Conservation (phyloP, 2,888 invertebrate species). For the Leptopterna dolabrata region DNA sequence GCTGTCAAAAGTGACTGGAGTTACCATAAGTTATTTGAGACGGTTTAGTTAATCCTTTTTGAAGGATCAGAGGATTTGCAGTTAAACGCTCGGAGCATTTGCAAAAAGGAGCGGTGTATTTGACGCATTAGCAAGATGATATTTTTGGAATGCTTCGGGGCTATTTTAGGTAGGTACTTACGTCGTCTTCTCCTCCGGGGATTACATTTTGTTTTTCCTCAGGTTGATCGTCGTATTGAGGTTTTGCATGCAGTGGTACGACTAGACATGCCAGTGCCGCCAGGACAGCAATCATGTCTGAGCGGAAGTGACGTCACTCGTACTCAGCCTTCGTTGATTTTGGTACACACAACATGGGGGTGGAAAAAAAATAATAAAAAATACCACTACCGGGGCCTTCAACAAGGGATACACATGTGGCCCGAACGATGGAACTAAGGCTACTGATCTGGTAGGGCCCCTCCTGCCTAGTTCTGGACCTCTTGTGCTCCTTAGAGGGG, state of each 20-base stretch:
- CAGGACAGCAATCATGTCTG: conserved; percentile 41
- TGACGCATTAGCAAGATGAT: too few relatives aligned
- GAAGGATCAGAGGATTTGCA: too few relatives aligned
- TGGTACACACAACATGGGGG: conserved; percentile 35
- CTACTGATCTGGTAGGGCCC: conserved; percentile 54
- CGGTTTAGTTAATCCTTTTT: too few relatives aligned
- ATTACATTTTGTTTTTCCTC: conserved; percentile 22
- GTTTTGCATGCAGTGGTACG: conserved; percentile 39
- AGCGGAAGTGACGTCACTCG: conserved; percentile 31
- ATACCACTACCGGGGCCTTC: conserved; percentile 1
- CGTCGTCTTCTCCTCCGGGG: background rate
- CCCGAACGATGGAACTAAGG: conserved; percentile 48
- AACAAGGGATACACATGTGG: conserved; percentile 33
- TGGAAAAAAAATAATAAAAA: conserved; percentile 20
- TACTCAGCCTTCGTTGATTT: conserved; percentile 28
- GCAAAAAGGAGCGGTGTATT: too few relatives aligned
- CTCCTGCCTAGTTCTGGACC: conserved; percentile 44
- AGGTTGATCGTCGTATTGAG: conserved; percentile 16
- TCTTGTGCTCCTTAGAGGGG: conserved; percentile 25
- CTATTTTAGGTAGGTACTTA: conserved; percentile 10
- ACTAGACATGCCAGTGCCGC: conserved; percentile 40
- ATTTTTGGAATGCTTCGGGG: background rate
- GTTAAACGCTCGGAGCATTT: too few relatives aligned
- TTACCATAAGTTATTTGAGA: too few relatives aligned
- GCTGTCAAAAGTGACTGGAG: too few relatives aligned